Evolutionary conservation across 2,113 vertebrate species (phyloP).

Genomic region (Sinocyclocheilus anshuiensis): DNA sequence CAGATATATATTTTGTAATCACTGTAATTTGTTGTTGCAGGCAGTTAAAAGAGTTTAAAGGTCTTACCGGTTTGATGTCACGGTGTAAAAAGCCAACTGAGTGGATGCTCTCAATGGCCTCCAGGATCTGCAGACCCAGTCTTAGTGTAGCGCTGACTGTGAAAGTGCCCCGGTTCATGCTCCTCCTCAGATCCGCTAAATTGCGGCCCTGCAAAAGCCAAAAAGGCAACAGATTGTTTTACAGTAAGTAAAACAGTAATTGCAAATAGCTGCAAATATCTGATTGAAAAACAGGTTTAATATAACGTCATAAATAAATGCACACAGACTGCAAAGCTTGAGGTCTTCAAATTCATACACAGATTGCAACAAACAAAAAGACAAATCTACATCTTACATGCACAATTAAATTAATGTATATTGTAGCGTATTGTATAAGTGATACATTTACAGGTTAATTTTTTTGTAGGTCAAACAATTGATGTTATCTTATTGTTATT

Average conservation of each 20-base stretch:
- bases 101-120: slow-evolving; percentile 98
- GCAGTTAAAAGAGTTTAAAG: not conserved
- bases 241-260: not conserved
- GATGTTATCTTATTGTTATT: too few species aligned
- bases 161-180: slow-evolving; percentile 92
- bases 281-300: not conserved
- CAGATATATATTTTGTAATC: not conserved
- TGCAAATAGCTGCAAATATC: not conserved
- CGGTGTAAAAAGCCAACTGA: slow-evolving; percentile 96
- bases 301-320: not conserved
- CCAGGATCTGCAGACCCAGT: slow-evolving; percentile 93
- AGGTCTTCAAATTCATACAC: too few species aligned
- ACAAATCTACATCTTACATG: not conserved
- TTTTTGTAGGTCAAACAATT: not conserved
- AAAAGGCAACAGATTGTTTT: not conserved
- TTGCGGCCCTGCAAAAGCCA: slow-evolving; percentile 86
- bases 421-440: not conserved
- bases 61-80: slow-evolving; percentile 95
- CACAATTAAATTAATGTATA: not conserved
- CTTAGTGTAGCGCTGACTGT: slow-evolving; percentile 93
- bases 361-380: too few species aligned
- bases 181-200: slow-evolving; percentile 93
- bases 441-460: not conserved
- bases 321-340: not conserved
- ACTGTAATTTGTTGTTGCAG: too few species aligned